Evolutionary conservation across 2,888 invertebrate genomes (phyloP).

Genomic region (Acanthosepion pharaonis): DNA sequence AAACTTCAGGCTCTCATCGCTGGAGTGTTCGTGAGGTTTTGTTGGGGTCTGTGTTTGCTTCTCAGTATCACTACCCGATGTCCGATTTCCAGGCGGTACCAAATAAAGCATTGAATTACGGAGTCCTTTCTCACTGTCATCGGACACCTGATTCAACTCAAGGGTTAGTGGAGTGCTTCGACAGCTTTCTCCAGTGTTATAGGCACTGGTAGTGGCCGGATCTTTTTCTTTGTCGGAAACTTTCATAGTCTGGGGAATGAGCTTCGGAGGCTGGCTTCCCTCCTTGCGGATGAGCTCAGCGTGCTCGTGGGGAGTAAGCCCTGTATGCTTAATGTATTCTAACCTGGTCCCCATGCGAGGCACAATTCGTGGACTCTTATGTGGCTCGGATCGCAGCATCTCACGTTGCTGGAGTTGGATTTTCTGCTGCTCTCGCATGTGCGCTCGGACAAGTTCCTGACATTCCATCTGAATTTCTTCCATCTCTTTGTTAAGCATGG

Average conservation of each 20-base stretch:
- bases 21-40: conserved; percentile 62
- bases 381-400: conserved; percentile 56
- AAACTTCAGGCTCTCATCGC: conserved; percentile 59
- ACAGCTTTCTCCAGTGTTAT: conserved; percentile 84
- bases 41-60: conserved; percentile 71
- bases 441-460: conserved; percentile 74
- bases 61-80: conserved; percentile 70
- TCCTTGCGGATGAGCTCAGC: conserved; percentile 59
- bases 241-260: conserved; percentile 50
- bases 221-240: conserved; percentile 62
- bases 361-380: conserved; percentile 67
- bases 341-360: conserved; percentile 73
- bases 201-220: conserved; percentile 80
- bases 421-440: conserved; percentile 64
- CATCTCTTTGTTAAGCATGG: conserved; percentile 79
- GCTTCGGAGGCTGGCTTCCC: conserved; percentile 55
- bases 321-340: conserved; percentile 67
- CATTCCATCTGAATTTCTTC: conserved; percentile 79
- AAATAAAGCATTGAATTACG: conserved; percentile 71
- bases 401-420: conserved; percentile 53
- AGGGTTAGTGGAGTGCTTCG: conserved; percentile 78
- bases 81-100: conserved; percentile 56
- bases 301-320: conserved; percentile 51
- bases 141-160: conserved; percentile 69
- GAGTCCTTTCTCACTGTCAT: conserved; percentile 66